A percentile compares a stretch with the other conserved stretches of the same genome.
phyloP scores from a whole-genome alignment of 2,888 invertebrate species.

The Crocallis elinguaria region DNA sequence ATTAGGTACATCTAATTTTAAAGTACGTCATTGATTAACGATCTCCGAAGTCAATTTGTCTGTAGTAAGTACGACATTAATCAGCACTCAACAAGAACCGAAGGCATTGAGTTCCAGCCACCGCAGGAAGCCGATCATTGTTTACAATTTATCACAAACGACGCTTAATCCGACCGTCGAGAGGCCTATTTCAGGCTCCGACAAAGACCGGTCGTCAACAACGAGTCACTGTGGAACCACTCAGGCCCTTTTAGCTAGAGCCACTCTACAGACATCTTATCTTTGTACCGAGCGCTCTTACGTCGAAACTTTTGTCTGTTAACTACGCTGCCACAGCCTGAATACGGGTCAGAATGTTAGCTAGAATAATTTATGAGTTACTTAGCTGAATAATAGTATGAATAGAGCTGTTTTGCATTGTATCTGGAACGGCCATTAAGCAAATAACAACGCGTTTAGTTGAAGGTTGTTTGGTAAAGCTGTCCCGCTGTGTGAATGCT shows the following conservation, averaged over 20 bases:
- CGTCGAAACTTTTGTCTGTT: constrained; percentile 51
- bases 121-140: constrained; percentile 17
- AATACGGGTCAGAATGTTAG: constrained; percentile 34
- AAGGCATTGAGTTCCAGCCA: constrained; percentile 4
- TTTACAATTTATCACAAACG: constrained; percentile 29
- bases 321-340: constrained; percentile 27
- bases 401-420: constrained; percentile 37
- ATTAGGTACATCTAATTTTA: too few relatives aligned
- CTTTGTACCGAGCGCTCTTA: constrained; percentile 47
- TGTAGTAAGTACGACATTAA: constrained; percentile 5
- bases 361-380: constrained; percentile 37
- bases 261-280: constrained; percentile 50
- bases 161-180: constrained; percentile 18
- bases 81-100: constrained; percentile 12
- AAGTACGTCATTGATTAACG: constrained; percentile 1
- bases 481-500: constrained; percentile 27
- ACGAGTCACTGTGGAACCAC: constrained; percentile 33
- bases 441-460: constrained; percentile 33
- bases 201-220: constrained; percentile 38
- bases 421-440: constrained; percentile 32
- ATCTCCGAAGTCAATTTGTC: constrained; percentile 11
- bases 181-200: constrained; percentile 30
- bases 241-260: constrained; percentile 45
- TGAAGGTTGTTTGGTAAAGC: constrained; percentile 28
- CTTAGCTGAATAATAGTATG: constrained; percentile 29